A percentile compares a stretch with the other conserved stretches of the same genome.
These are phyloP conservation scores for Mystacornis crossleyi DNA, from an alignment of 2,113 vertebrate genomes.

Conservation along the genomic window DNA sequence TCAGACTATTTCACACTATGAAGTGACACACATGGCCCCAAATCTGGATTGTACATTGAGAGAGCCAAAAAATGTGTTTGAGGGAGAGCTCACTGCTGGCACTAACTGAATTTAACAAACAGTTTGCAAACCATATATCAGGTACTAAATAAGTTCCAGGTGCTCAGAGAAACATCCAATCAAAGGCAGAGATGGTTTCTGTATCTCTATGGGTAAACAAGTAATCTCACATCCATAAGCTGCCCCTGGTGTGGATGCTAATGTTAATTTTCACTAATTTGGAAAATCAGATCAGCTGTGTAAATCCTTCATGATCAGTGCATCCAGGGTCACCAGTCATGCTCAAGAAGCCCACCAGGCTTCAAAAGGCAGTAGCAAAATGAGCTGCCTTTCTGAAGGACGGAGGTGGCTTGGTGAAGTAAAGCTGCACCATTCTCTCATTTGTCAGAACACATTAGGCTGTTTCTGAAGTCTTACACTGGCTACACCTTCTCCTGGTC, in stretches of 20 bases:
- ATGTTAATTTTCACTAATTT: not conserved
- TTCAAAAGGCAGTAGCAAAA: not conserved
- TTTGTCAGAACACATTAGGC: not conserved
- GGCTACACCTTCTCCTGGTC: not conserved
- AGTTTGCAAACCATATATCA: not conserved
- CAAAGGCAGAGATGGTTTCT: not conserved
- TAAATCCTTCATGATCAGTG: not conserved
- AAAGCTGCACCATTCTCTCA: not conserved
- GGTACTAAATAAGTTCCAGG: not conserved
- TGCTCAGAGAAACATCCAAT: fast-evolving
- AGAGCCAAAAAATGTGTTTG: not conserved
- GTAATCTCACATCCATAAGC: not conserved
- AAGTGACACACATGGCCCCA: not conserved
- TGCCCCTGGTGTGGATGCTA: not conserved
- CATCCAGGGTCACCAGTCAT: not conserved
- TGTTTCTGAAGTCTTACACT: not conserved
- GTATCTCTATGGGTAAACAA: not conserved
- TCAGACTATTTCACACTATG: not conserved
- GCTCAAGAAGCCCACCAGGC: not conserved
- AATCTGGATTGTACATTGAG: not conserved
- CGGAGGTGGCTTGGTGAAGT: not conserved
- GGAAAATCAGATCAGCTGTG: not conserved
- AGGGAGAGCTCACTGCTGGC: not conserved
- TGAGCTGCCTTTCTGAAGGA: not conserved
- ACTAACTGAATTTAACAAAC: not conserved